Evolutionary conservation across 2,797 vertebrate species (phyloP).

Genomic region (Chloroceryle amazona): DNA sequence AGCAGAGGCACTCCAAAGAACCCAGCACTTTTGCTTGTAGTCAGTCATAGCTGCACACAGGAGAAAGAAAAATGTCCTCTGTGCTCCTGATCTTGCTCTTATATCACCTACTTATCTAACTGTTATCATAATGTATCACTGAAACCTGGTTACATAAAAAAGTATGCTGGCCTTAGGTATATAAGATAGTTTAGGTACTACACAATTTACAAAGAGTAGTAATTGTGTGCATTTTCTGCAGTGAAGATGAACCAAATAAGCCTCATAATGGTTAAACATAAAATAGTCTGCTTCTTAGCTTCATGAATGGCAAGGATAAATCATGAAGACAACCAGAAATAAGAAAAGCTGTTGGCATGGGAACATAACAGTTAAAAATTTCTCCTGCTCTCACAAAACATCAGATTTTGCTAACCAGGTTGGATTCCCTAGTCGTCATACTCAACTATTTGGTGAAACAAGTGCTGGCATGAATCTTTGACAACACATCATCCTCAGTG

Average conservation of each 20-base stretch:
- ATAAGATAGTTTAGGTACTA: background rate
- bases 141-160: conserved; percentile 35
- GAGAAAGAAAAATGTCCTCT: background rate
- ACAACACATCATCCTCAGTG: conserved; percentile 1
- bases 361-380: conserved; percentile 52
- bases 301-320: background rate
- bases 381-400: conserved; percentile 8
- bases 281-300: background rate
- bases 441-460: conserved; percentile 23
- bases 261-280: background rate
- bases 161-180: conserved; percentile 1
- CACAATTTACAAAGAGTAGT: background rate
- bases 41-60: background rate
- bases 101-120: background rate
- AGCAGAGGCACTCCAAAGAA: background rate
- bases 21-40: background rate
- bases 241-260: background rate
- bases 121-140: conserved; percentile 14
- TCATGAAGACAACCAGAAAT: conserved; percentile 2
- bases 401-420: conserved; percentile 51
- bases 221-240: conserved; percentile 5
- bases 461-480: conserved; percentile 1
- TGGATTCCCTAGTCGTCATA: conserved; percentile 23
- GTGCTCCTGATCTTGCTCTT: background rate
- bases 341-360: conserved; percentile 41